Percentiles rank a stretch among this genome's conserved stretches.
Conservation (phyloP, 2,113 vertebrate species). For the Osmerus eperlanus region DNA sequence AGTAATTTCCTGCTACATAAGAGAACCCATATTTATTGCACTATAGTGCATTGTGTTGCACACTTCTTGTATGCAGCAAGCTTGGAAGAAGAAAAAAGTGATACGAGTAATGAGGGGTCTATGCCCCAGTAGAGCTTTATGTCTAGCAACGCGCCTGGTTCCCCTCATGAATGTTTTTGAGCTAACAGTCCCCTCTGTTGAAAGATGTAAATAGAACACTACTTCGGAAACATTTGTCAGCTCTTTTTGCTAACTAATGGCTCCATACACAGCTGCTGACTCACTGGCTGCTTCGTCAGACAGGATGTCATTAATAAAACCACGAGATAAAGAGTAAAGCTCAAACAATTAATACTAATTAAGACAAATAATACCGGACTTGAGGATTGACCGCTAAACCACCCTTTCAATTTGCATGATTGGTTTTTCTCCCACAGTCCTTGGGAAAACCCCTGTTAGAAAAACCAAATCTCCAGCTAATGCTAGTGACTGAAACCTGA, state of each 20-base stretch:
- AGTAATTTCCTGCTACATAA: too few species aligned
- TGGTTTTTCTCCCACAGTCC: not conserved
- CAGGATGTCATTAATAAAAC: not conserved
- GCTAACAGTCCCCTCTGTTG: constrained; percentile 19
- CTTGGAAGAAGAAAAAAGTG: too few species aligned
- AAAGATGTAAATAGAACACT: constrained; percentile 48
- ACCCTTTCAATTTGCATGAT: not conserved
- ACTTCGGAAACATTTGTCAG: constrained; percentile 40
- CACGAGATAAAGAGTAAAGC: not conserved
- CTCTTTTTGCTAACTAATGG: constrained; percentile 14
- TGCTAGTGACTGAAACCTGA: constrained; percentile 51
- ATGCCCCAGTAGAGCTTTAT: not conserved
- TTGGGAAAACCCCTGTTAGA: constrained; percentile 23
- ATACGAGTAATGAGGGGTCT: too few species aligned
- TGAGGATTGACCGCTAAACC: not conserved
- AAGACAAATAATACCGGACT: not conserved
- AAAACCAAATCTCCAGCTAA: constrained; percentile 18
- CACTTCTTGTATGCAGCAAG: too few species aligned
- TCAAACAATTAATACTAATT: too few species aligned
- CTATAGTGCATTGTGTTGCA: too few species aligned
- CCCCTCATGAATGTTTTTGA: constrained; percentile 9
- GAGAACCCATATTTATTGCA: too few species aligned
- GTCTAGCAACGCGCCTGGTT: not conserved
- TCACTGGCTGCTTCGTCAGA: constrained; percentile 28
- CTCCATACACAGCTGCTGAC: constrained; percentile 53